Conservation (phyloP, 1,140 invertebrate genomes). For the Brachionus manjavacas region DNA sequence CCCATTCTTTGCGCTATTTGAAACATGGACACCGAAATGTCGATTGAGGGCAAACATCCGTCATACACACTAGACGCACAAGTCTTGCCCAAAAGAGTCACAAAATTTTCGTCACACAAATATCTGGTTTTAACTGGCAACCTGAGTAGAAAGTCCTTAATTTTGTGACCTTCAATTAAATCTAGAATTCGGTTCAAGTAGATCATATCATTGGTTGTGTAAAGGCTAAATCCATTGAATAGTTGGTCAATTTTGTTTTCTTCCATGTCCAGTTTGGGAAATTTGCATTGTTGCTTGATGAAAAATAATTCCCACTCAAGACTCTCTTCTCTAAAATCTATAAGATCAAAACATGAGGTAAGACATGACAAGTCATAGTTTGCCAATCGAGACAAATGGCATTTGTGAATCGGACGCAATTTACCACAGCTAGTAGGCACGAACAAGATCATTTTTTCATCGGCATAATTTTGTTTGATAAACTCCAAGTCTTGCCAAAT, state of each 20-base stretch:
- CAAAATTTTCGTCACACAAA: background rate
- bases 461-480: background rate
- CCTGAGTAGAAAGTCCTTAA: background rate
- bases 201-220: background rate
- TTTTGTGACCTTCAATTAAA: background rate
- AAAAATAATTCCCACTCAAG: conserved; percentile 23
- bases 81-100: background rate
- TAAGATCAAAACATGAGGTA: background rate
- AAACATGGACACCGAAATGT: background rate
- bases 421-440: background rate
- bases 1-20: background rate
- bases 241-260: conserved; percentile 12
- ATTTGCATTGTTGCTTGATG: background rate
- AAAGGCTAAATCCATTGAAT: conserved; percentile 6
- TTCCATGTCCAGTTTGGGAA: background rate
- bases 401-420: background rate
- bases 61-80: background rate
- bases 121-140: background rate
- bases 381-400: background rate
- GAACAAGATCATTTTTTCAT: background rate
- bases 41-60: background rate
- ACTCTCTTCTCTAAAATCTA: background rate
- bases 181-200: background rate
- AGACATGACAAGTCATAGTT: background rate
- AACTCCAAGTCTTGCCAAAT: background rate